phyloP scores from a whole-genome alignment of 2,888 invertebrate genomes.

The Tinea pellionella region DNA sequence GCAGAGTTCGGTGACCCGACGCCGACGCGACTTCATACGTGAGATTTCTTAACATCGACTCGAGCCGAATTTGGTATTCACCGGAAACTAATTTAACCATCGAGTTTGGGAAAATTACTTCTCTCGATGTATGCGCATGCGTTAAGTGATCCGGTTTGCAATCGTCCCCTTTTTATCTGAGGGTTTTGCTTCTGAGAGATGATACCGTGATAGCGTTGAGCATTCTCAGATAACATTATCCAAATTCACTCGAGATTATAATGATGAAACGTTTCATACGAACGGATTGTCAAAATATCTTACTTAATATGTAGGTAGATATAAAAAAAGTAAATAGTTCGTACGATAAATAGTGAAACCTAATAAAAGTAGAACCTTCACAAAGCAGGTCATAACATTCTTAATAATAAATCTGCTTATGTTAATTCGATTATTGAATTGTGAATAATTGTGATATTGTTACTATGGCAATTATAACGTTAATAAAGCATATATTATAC shows the following conservation, averaged over 20 bases:
- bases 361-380: conserved; percentile 4
- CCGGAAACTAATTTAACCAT: conserved; percentile 6
- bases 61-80: conserved; percentile 8
- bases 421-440: conserved; percentile 3
- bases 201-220: too few relatives aligned
- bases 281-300: too few relatives aligned
- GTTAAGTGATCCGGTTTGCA: background rate
- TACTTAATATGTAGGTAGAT: too few relatives aligned
- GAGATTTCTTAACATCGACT: conserved; percentile 46
- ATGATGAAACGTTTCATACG: too few relatives aligned
- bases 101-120: conserved; percentile 2
- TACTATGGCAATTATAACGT: too few relatives aligned
- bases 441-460: background rate
- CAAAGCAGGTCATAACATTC: conserved; percentile 6
- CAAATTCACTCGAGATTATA: too few relatives aligned
- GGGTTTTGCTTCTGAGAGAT: too few relatives aligned
- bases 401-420: background rate
- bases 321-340: too few relatives aligned
- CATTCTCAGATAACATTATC: too few relatives aligned
- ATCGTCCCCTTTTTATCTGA: background rate
- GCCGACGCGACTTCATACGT: conserved; percentile 48
- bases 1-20: conserved; percentile 41
- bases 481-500: too few relatives aligned
- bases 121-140: background rate
- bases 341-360: background rate